Base-by-base conservation (phyloP, 2,888 invertebrate genomes). In the Drosophila niveifrons region DNA sequence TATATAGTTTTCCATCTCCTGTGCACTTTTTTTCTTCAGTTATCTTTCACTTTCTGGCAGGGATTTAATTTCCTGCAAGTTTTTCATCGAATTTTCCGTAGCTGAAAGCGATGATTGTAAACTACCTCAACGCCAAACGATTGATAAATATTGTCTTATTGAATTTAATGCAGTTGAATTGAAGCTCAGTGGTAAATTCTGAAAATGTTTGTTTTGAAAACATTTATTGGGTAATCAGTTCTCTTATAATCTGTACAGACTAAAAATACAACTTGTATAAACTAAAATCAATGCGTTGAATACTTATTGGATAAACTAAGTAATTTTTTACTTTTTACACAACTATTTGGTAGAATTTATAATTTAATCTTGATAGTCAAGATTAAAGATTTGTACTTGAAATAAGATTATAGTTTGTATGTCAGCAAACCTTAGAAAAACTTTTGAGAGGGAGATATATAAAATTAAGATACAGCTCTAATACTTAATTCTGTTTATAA, bases 91-190 rank as follows among this genome's bases (percentile, higher is more conserved):
- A 28, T 48, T 63, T 56, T 23, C 10, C 31, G 36, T 36, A 10
- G 51, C 55, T 39, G 18, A 1, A 28, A 23, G 11, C 17, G 17
- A 39, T 43, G 53, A 43, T 43, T 29, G 17, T 7, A 39, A 53
- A 23, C 13, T 13, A 53, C 28, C 57, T 48, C 28, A 56, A 29
- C 43, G 29, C 18, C 46, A 57, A 46, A 36, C 46, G 23, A 56
- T 46, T 46, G 56, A 72, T 62, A 62, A 48, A 41, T 58, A 41
- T 28, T 23, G 15, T 31, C 51, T 43, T 51, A 72, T 36, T 51
- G 18, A 43, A 59, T 66, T 53, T 48, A 44, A 44, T 66, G 53
- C 68, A 70, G 68, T 64, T 64, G 48, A 39, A 70, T 56, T 56
- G 13, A 36, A 36, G 6, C 11, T 36, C 4, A n/a, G 6, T 6